phyloP scores from a whole-genome alignment of 2,888 invertebrate species.

The Malachius bipustulatus region DNA sequence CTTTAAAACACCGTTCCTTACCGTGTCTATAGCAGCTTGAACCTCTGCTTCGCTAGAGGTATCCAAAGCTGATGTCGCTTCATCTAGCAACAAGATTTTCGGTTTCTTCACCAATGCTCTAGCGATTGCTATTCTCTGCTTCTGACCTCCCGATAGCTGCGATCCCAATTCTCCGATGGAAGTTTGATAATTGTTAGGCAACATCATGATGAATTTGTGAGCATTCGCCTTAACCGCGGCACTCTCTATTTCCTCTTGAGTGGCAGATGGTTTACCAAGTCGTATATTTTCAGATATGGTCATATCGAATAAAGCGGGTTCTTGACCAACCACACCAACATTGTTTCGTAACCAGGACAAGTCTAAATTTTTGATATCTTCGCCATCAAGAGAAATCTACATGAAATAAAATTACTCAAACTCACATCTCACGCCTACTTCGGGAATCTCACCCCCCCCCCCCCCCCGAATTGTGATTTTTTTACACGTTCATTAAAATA shows the following conservation, averaged over 20 bases:
- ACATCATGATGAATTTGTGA: slow-evolving; percentile 58
- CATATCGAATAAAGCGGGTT: slow-evolving; percentile 72
- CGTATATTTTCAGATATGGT: slow-evolving; percentile 71
- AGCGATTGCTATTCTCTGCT: slow-evolving; percentile 83
- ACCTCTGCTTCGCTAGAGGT: slow-evolving; percentile 77
- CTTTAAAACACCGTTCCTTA: too few species aligned
- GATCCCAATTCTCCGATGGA: slow-evolving; percentile 75
- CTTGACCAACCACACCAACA: slow-evolving; percentile 81
- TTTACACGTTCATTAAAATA: too few species aligned
- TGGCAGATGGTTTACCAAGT: slow-evolving; percentile 55
- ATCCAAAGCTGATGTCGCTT: slow-evolving; percentile 83
- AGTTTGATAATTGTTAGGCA: slow-evolving; percentile 71
- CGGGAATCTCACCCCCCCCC: too few species aligned
- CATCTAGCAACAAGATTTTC: slow-evolving; percentile 65
- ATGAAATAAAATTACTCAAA: too few species aligned
- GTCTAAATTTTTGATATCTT: slow-evolving; percentile 57
- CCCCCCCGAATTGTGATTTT: too few species aligned
- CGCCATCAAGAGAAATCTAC: slow-evolving; percentile 52
- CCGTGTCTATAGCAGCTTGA: slow-evolving; percentile 67
- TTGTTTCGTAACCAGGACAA: slow-evolving; percentile 63
- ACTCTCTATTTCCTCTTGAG: slow-evolving; percentile 52
- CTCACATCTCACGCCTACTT: too few species aligned
- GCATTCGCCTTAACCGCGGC: slow-evolving; percentile 68
- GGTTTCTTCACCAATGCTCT: slow-evolving; percentile 73
- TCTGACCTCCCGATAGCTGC: slow-evolving; percentile 77